Evolutionary conservation across 2,888 invertebrate genomes (phyloP), one percentile per base, ranked within the genome.

Genomic region (Eupithecia dodoneata): DNA sequence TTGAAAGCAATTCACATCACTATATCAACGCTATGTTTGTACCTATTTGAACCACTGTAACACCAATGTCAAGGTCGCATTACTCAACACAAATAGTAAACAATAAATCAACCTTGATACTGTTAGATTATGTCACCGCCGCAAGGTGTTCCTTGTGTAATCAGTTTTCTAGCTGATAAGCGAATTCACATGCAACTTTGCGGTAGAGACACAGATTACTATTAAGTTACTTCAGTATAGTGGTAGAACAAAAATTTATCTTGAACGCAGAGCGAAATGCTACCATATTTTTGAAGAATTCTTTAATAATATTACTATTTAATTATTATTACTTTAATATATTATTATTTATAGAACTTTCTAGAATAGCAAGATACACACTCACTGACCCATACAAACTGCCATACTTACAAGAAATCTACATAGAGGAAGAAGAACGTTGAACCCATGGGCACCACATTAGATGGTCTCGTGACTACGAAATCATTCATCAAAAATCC

Each of bases 31-130:
- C 9, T 13, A 3, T 52, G 4, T 49, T 4, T 44, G 59, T 75
- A 67, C 75, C 41, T 73, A 52, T 44, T 71, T 71, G 47, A 67
- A 42, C 59, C 74, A 81, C 76, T 30, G 30, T 30, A 83, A 75
- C 85, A 83, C 82, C 87, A 87, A 73, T 86, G 87, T 81, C 88
- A 88, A 87, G 88, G 87, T 81, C 87, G 73, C 59, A 69, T 76
- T 82, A 81, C 80, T 82, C 83, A 82, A 81, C 76, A 84, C 84
- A 74, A 74, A 73, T 78, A 83, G 84, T 83, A 81, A 82, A 80
- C 83, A 82, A 79, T 81, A 70, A 83, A 82, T 81, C 70, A 75
- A 59, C 73, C 81, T 73, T 63, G 59, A 59, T 30, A 77, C 81
- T 80, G 67, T 76, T 67, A 73, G 63, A 78, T 83, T 82, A 80